Conservation (phyloP, 23 tunicate species). For the Halocynthia aurantium region DNA sequence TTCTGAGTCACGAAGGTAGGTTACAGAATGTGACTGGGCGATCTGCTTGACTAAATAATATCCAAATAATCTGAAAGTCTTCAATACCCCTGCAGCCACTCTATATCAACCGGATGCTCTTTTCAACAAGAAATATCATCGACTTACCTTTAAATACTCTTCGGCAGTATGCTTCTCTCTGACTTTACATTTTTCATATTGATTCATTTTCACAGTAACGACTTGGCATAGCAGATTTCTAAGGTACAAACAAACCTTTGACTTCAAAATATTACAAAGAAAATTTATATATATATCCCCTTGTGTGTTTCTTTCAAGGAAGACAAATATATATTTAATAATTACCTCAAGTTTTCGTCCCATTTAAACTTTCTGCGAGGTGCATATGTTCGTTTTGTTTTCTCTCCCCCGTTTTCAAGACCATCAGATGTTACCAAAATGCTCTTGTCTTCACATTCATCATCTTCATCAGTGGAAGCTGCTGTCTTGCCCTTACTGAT, state of each 20-base stretch:
- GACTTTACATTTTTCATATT: constrained; percentile 34
- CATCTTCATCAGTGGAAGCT: constrained; percentile 75
- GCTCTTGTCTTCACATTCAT: constrained; percentile 25
- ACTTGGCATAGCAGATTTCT: constrained; percentile 67
- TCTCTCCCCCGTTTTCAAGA: constrained; percentile 51
- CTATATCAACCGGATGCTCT: no score
- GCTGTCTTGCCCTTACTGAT: background rate
- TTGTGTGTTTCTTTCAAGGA: background rate
- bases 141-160: constrained; percentile 73
- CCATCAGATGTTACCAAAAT: constrained; percentile 20
- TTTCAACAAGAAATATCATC: background rate
- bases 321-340: background rate
- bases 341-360: constrained; percentile 59
- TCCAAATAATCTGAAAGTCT: no score
- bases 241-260: background rate
- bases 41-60: no score
- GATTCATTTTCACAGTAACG: constrained; percentile 49
- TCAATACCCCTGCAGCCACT: no score
- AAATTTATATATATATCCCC: background rate
- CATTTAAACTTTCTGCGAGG: constrained; percentile 87
- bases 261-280: background rate
- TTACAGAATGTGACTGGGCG: no score
- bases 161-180: constrained; percentile 40
- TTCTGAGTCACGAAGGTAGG: no score
- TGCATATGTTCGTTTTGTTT: constrained; percentile 76